Conservation (phyloP, 1,140 invertebrate species). For the Psilanteris sp. region DNA sequence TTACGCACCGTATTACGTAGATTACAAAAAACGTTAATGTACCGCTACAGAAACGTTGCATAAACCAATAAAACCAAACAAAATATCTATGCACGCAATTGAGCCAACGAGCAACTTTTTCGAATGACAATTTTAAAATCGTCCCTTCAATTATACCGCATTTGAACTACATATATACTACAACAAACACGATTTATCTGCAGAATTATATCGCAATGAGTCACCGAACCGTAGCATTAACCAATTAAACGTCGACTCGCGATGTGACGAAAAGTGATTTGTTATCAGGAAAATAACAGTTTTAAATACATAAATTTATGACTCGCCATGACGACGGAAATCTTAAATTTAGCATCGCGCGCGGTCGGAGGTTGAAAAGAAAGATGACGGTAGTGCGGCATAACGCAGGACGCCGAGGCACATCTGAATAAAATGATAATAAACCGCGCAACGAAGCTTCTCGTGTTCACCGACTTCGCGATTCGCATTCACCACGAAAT, state of each 20-base stretch:
- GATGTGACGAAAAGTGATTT: constrained; percentile 42
- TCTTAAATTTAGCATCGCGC: constrained; percentile 70
- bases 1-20: too few species aligned
- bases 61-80: too few species aligned
- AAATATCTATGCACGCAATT: too few species aligned
- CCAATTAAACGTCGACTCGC: constrained; percentile 5
- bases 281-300: constrained; percentile 36
- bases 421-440: constrained; percentile 73
- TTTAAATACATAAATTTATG: constrained; percentile 65
- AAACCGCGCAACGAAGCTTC: constrained; percentile 65
- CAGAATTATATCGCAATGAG: too few species aligned
- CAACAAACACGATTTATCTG: too few species aligned
- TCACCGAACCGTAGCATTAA: too few species aligned
- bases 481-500: constrained; percentile 59
- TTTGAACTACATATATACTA: too few species aligned
- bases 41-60: too few species aligned
- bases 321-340: constrained; percentile 64
- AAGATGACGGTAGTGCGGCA: constrained; percentile 54
- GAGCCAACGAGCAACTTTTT: too few species aligned
- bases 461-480: constrained; percentile 60
- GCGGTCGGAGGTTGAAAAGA: constrained; percentile 59
- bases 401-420: constrained; percentile 49
- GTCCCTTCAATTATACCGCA: too few species aligned
- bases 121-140: too few species aligned
- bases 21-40: too few species aligned